Conservation (phyloP, 2,797 vertebrate species). For the Eulemur mongoz region DNA sequence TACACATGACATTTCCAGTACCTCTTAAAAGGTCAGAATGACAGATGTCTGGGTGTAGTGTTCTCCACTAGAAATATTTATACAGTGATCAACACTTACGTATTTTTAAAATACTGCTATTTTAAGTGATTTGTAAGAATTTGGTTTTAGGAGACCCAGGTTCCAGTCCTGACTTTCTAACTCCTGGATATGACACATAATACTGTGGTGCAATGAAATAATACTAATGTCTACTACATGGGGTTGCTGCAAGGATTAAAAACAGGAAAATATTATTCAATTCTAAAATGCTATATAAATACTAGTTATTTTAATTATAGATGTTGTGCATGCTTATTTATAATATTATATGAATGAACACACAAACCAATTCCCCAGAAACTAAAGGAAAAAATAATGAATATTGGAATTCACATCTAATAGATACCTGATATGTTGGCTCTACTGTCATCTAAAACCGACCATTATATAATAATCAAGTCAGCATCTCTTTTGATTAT, state of each 20-base stretch:
- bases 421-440: neutral
- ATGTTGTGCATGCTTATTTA: neutral
- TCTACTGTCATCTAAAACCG: neutral
- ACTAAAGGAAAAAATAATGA: neutral
- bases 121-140: slow-evolving; percentile 23
- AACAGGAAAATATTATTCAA: neutral
- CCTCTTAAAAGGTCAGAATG: slow-evolving; percentile 67
- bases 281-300: neutral
- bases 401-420: neutral
- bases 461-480: neutral
- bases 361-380: neutral
- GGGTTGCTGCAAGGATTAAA: neutral
- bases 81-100: neutral
- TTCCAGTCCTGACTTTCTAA: neutral
- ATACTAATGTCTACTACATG: neutral
- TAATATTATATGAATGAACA: neutral
- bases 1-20: slow-evolving; percentile 50
- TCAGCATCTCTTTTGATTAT: neutral
- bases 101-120: slow-evolving; percentile 15
- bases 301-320: neutral
- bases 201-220: neutral
- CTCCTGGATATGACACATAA: neutral
- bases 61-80: slow-evolving; percentile 61
- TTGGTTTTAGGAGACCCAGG: neutral
- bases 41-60: slow-evolving; percentile 53